These are phyloP conservation scores for Chrysolina americana DNA, from an alignment of 2,888 invertebrate species.

Conservation along the genomic window DNA sequence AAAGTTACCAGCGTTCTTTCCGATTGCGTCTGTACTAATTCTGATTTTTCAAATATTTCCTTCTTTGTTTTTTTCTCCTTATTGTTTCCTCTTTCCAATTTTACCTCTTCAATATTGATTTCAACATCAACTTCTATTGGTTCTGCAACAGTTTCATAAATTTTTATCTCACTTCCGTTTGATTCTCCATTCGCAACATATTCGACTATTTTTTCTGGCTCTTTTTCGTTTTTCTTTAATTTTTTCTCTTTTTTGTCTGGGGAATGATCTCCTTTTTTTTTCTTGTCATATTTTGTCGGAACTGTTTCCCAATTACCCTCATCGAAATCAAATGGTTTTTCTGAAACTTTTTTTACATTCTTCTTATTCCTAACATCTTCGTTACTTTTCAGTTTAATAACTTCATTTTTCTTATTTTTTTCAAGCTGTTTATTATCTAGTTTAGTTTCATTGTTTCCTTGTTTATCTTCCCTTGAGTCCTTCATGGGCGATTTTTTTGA, in stretches of 20 bases:
- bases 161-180: slow-evolving; percentile 56
- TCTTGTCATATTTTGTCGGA: slow-evolving; percentile 80
- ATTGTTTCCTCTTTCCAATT: slow-evolving; percentile 60
- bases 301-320: slow-evolving; percentile 84
- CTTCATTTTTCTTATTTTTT: slow-evolving; percentile 68
- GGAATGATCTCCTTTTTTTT: slow-evolving; percentile 74
- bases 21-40: slow-evolving; percentile 50
- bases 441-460: slow-evolving; percentile 67
- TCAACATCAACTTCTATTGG: slow-evolving; percentile 52
- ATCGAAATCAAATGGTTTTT: slow-evolving; percentile 82
- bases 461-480: slow-evolving; percentile 68
- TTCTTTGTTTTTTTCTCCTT: slow-evolving; percentile 66
- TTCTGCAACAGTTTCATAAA: slow-evolving; percentile 61
- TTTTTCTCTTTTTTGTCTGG: slow-evolving; percentile 66
- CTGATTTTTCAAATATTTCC: slow-evolving; percentile 46
- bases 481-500: slow-evolving; percentile 70
- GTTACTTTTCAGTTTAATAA: slow-evolving; percentile 54
- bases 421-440: slow-evolving; percentile 72
- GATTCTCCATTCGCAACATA: slow-evolving; percentile 71
- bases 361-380: slow-evolving; percentile 66
- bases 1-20: slow-evolving; percentile 46
- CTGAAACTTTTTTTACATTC: slow-evolving; percentile 71
- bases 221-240: slow-evolving; percentile 66
- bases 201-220: slow-evolving; percentile 70
- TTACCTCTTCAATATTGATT: slow-evolving; percentile 53